Conservation (phyloP, 2,888 invertebrate genomes). For the Stenodema calcarata region DNA sequence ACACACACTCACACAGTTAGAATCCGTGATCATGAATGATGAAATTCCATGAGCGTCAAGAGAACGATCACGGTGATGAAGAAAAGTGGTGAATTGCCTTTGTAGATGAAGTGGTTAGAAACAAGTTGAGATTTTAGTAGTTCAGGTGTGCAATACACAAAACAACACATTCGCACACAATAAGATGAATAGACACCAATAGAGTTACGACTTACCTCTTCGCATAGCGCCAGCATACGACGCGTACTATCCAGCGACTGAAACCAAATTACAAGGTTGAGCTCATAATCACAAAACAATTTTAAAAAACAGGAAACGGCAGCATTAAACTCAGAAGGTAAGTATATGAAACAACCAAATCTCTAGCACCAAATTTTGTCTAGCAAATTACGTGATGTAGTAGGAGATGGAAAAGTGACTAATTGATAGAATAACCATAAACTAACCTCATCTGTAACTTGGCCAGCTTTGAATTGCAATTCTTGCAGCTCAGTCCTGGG, state of each 20-base stretch:
- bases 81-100: neutral
- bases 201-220: constrained; percentile 71
- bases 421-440: neutral
- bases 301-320: too few relatives aligned
- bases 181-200: neutral
- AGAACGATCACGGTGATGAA: neutral
- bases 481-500: constrained; percentile 89
- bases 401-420: too few relatives aligned
- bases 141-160: constrained; percentile 27
- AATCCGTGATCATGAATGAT: neutral
- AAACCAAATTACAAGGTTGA: constrained; percentile 62
- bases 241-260: constrained; percentile 91
- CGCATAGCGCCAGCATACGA: constrained; percentile 90
- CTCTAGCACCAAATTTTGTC: too few relatives aligned
- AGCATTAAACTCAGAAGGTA: too few relatives aligned
- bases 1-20: neutral
- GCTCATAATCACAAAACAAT: too few relatives aligned
- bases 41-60: neutral
- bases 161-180: constrained; percentile 40
- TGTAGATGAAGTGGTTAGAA: neutral
- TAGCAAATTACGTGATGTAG: too few relatives aligned
- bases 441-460: constrained; percentile 88
- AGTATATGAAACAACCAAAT: too few relatives aligned
- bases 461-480: constrained; percentile 81
- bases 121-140: constrained; percentile 13